Percentiles rank a stretch among this genome's conserved stretches.
Evolutionary conservation across 2,797 vertebrate genomes (phyloP).

Genomic region (Cercopithecus neglectus): DNA sequence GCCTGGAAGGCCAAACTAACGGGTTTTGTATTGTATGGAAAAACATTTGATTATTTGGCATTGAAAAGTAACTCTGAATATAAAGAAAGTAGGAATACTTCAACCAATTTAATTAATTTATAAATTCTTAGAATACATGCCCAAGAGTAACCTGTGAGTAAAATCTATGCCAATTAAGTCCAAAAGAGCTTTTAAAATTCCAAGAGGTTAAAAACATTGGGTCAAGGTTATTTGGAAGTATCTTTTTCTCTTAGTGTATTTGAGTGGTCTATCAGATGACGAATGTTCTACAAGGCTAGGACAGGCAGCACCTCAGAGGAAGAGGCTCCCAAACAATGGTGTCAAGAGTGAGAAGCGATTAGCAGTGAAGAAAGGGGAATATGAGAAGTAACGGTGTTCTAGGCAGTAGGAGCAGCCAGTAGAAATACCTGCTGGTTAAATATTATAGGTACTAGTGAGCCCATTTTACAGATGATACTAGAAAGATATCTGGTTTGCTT

Average conservation of each 20-base stretch:
- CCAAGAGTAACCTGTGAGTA: neutral
- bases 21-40: neutral
- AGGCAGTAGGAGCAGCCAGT: too few species aligned
- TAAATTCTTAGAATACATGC: neutral
- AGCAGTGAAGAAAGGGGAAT: neutral
- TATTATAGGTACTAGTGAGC: neutral
- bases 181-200: neutral
- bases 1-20: neutral
- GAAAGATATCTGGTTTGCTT: neutral
- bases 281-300: neutral
- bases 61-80: neutral
- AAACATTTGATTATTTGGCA: neutral
- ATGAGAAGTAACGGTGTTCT: rapidly evolving
- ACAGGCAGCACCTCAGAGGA: neutral
- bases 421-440: neutral
- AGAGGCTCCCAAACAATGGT: neutral
- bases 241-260: neutral
- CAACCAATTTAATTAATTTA: neutral
- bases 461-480: neutral
- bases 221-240: neutral
- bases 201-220: neutral
- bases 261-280: neutral
- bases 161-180: neutral
- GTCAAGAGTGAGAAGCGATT: neutral
- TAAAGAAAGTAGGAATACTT: neutral